Base-by-base conservation (phyloP, 2,113 vertebrate species). In the Rhinopithecus roxellana region DNA sequence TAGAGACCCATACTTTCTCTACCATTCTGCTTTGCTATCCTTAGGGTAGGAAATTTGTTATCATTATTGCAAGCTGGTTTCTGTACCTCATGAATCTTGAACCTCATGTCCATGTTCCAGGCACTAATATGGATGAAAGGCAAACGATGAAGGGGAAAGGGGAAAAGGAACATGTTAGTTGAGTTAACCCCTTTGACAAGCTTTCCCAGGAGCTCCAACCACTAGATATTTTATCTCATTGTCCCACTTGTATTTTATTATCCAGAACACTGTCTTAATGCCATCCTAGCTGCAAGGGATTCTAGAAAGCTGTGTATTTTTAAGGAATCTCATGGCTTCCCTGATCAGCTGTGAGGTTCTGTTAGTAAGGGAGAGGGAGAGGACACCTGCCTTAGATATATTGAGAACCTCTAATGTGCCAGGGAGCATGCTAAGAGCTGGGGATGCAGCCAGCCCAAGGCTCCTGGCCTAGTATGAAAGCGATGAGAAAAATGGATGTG, bases 291-390 rank as follows among this genome's bases (percentile, higher is more conserved):
- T 92, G 79, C 59, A 91, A 74, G 52, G 10, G 43, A 93, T 85
- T 85, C 82, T 59, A 87, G 90, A 32, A 94, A 95, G 18, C n/a
- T 82, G 64, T 59, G 35, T 48, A 85, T 40, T 81, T 92, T 70
- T 67, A 88, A 40, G 75, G 38, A 75, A 85, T 45, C 14, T 30
- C 40, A 55, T 17, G 48, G 16, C 13, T 86, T 93, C 20, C 55
- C 30, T 91, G 40, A 88, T 89, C 3, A 96, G 48, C 92, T 25
- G 9, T 52, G 55, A 88, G n/a, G 18, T 95, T 93, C 74, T n/a
- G 6, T 55, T 83, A 89, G 50, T 43, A 75, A 80, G 38, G 14
- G 25, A 72, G 20, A 55, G 8, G 7, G 18, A 20, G 50, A 14
- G 32, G 23, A 48, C 40, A 48, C 20, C 74, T 95, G 14, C 35